A percentile compares a stretch with the other conserved stretches of the same genome.
Conservation (phyloP, 1,140 invertebrate genomes). For the Aphidius gifuensis region DNA sequence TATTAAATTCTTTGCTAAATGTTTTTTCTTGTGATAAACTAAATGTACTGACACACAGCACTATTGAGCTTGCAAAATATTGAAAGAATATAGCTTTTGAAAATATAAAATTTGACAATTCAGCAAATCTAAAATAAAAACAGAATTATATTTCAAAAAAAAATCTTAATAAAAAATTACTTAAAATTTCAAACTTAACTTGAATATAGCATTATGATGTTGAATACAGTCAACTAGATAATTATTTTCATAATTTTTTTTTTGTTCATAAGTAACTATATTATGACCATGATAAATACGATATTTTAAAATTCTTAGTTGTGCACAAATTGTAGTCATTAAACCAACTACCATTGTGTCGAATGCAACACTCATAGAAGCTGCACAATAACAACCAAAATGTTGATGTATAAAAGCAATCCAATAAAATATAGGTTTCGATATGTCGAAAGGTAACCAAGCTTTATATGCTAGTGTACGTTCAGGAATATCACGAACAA, state of each 20-base stretch:
- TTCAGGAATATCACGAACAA: neutral
- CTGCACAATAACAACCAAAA: neutral
- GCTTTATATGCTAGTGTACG: neutral
- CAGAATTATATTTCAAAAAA: neutral
- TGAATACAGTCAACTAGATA: constrained; percentile 1
- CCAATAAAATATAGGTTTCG: neutral
- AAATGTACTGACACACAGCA: constrained; percentile 7
- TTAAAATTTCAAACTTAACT: neutral
- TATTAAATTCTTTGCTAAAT: constrained; percentile 4
- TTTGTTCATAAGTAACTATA: neutral
- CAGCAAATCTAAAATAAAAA: constrained; percentile 7
- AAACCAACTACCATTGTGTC: neutral
- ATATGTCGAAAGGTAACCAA: neutral
- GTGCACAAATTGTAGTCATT: neutral
- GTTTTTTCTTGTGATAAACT: neutral
- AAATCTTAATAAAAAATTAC: neutral
- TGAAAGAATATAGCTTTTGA: constrained; percentile 4
- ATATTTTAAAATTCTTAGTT: neutral
- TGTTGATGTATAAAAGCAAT: constrained; percentile 3
- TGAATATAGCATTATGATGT: constrained; percentile 8
- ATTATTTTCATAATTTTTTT: neutral
- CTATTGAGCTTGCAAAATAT: constrained; percentile 4
- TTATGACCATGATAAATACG: neutral
- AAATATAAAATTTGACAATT: constrained; percentile 4
- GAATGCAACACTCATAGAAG: neutral